Conservation (phyloP, 2,797 vertebrate species). For the Cossypha dichroa region DNA sequence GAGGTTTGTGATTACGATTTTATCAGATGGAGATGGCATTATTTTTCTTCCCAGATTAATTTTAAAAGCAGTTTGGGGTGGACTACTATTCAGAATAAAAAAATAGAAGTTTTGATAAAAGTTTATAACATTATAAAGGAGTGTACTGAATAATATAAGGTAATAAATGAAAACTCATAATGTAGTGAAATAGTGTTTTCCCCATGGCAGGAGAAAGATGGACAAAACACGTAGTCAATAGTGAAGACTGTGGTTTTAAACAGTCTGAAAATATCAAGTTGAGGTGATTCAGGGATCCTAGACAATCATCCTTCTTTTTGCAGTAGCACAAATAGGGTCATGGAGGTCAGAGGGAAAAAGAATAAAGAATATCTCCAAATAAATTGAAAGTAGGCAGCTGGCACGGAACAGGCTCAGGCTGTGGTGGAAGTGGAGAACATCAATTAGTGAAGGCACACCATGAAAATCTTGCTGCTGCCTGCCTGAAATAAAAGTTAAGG, state of each 20-base stretch:
- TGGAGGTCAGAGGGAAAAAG: background rate
- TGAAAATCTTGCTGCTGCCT: background rate
- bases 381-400: constrained; percentile 20
- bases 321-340: constrained; percentile 14
- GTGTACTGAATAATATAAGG: background rate
- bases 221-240: accelerated
- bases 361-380: constrained; percentile 11
- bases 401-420: background rate
- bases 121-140: background rate
- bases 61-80: background rate
- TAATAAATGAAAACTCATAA: background rate
- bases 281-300: background rate
- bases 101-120: background rate
- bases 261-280: background rate
- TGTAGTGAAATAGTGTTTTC: background rate
- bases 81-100: background rate
- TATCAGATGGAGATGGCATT: background rate
- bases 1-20: background rate
- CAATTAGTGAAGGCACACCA: background rate
- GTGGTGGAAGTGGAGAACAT: background rate
- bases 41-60: background rate
- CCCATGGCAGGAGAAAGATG: background rate
- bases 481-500: background rate
- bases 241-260: background rate
- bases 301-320: constrained; percentile 1